Evolutionary conservation across 2,888 invertebrate species (phyloP).

Genomic region (Listrodromus nycthemerus): DNA sequence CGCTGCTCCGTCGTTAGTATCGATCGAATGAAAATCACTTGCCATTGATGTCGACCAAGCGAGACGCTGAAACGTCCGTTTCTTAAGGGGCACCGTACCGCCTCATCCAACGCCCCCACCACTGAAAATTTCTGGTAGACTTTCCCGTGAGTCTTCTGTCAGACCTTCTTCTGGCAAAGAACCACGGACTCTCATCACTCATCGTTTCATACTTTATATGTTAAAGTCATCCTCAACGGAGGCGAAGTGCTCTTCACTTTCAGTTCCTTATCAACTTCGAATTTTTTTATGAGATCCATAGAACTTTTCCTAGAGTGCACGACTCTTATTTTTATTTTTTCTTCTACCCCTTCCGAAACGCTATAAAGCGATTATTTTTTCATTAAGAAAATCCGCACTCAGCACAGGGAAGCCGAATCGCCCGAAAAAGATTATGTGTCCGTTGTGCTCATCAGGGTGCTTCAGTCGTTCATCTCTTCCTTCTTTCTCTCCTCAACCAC

Average conservation of each 20-base stretch:
- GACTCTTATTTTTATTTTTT: background rate
- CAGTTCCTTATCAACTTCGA: constrained; percentile 18
- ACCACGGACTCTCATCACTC: constrained; percentile 39
- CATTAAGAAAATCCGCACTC: background rate
- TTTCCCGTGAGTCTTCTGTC: background rate
- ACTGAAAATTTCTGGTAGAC: background rate
- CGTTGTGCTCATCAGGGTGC: background rate
- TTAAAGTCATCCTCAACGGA: background rate
- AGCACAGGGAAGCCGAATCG: constrained; percentile 12
- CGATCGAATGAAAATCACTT: constrained; percentile 52
- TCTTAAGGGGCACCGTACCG: background rate
- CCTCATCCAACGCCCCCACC: background rate
- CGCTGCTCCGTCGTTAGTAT: constrained; percentile 19
- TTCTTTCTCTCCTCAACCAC: background rate
- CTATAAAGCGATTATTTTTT: constrained; percentile 16
- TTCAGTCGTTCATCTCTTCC: background rate
- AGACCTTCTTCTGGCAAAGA: background rate
- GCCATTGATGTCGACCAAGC: constrained; percentile 19
- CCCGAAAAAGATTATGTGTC: background rate
- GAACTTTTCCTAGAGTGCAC: constrained; percentile 31
- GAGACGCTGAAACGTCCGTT: constrained; percentile 27
- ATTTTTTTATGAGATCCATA: background rate
- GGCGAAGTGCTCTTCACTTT: constrained; percentile 20
- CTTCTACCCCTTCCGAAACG: background rate
- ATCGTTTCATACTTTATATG: constrained; percentile 39